Evolutionary conservation across 2,888 invertebrate genomes (phyloP), one percentile per base, ranked within the genome.

Genomic region (Anagyrus pseudococci): DNA sequence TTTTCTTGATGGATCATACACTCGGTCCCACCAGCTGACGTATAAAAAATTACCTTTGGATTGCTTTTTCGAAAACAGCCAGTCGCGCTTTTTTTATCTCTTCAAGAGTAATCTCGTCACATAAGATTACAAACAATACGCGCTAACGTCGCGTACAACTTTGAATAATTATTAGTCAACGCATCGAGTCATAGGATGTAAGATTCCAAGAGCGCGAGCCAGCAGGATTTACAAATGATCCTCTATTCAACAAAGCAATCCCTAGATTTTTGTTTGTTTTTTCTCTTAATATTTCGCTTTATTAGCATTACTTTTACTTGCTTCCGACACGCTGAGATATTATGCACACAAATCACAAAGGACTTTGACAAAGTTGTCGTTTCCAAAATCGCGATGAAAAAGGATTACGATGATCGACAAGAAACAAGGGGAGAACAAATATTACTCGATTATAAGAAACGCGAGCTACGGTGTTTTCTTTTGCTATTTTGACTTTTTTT

Each of bases 301-400:
- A 52, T 52, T 62, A 65, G 55, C 50, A 52, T 65, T 55, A 50
- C 33, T 48, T 57, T 26, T 49, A 22, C 2, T 20, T 52, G 33
- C 52, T 65, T 54, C 41, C 22, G 55, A 61, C 58, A 64, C 64
- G 57, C 67, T 59, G 64, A 56, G 61, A 62, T 66, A 66, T 67
- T 64, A 64, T 58, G 64, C 67, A 67, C 64, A 67, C 64, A 64
- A 67, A 55, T 67, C 47, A 61, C 58, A 63, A 63, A 66, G 48
- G 55, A 54, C 25, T 59, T 62, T 41, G 33, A 52, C 44, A 47
- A 60, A 55, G 13, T 22, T 56, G 53, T 19, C 43, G 44, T n/a
- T 19, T 49, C 23, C 7, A 47, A 54, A 56, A 62, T 59, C 22
- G 54, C 26, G 17, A 46, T 29, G 22, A 58, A 62, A 58, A 33